Percentiles rank a stretch among this genome's conserved stretches.
phyloP scores from a whole-genome alignment of 2,113 vertebrate genomes.

The Saguinus midas region DNA sequence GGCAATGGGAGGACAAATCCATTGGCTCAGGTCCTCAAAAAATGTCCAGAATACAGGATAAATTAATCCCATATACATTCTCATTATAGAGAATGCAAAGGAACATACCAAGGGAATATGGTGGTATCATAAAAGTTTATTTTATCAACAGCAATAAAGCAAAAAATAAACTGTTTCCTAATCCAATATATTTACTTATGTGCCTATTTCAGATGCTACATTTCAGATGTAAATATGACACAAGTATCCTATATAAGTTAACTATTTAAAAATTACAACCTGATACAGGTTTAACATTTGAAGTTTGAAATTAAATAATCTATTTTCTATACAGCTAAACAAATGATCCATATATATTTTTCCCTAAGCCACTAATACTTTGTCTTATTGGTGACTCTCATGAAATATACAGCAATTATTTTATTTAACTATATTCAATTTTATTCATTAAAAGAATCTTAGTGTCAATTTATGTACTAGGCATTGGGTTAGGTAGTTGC shows the following conservation, averaged over 20 bases:
- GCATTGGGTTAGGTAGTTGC: not conserved
- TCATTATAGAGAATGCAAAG: not conserved
- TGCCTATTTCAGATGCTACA: not conserved
- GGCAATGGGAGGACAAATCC: not conserved
- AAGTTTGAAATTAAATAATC: not conserved
- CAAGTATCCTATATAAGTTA: not conserved
- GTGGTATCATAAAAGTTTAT: too few species aligned
- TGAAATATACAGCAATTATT: not conserved
- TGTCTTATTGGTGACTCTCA: not conserved
- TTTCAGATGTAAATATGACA: not conserved
- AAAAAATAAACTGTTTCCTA: constrained; percentile 15
- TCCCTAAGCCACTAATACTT: not conserved
- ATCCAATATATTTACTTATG: not conserved
- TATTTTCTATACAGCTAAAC: not conserved
- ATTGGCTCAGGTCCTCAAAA: not conserved
- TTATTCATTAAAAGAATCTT: constrained; percentile 18
- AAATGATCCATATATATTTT: not conserved
- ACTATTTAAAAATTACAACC: not conserved
- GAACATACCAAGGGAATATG: not conserved
- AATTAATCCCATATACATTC: not conserved
- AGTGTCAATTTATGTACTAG: not conserved
- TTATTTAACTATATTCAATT: not conserved
- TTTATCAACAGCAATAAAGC: not conserved
- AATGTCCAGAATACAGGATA: not conserved
- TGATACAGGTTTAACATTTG: not conserved